Evolutionary conservation across 2,113 vertebrate species (phyloP).

Genomic region (Pteropus alecto): DNA sequence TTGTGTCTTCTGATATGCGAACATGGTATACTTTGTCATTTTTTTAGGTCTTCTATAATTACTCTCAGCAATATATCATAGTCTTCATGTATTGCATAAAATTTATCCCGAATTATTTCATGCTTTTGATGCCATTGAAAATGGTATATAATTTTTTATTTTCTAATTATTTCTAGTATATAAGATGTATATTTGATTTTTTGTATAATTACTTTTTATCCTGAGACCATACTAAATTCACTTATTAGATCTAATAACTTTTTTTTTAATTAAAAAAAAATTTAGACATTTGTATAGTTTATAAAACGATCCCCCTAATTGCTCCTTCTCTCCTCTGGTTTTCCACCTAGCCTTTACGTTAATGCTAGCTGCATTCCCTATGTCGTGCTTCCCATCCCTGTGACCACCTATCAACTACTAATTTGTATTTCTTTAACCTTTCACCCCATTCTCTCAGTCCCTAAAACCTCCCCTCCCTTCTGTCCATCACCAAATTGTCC

Average conservation of each 20-base stretch:
- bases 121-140: not conserved
- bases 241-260: not conserved
- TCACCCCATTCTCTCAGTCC: too few species aligned
- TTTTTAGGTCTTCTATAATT: conserved; percentile 16
- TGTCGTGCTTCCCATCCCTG: too few species aligned
- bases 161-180: not conserved
- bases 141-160: not conserved
- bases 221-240: conserved; percentile 6
- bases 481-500: too few species aligned
- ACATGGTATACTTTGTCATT: not conserved
- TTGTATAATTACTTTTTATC: not conserved
- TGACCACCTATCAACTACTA: too few species aligned
- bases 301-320: too few species aligned
- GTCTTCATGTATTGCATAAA: conserved; percentile 11
- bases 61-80: not conserved
- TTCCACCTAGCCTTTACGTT: too few species aligned
- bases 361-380: too few species aligned
- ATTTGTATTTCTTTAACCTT: too few species aligned
- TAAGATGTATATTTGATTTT: not conserved
- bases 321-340: too few species aligned
- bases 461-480: too few species aligned
- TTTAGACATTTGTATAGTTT: too few species aligned
- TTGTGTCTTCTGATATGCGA: not conserved
- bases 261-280: not conserved
- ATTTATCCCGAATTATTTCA: not conserved